phyloP scores from a whole-genome alignment of 1,140 invertebrate genomes.

The Nephila pilipes region DNA sequence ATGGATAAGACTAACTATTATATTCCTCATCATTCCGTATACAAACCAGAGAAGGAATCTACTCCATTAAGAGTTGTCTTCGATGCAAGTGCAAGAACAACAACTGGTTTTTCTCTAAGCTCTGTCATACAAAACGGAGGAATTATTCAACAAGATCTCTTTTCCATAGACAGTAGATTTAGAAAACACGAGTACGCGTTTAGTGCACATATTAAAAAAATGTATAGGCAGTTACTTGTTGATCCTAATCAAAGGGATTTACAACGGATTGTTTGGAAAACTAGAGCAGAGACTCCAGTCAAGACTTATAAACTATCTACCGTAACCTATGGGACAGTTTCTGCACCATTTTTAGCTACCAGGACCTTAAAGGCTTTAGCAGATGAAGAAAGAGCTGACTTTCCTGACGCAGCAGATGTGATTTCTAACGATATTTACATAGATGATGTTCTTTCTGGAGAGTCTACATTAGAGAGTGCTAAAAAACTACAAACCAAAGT shows the following conservation, averaged over 20 bases:
- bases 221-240: not conserved
- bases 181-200: not conserved
- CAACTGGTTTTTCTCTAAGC: not conserved
- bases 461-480: not conserved
- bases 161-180: not conserved
- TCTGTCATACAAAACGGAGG: not conserved
- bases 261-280: not conserved
- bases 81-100: not conserved
- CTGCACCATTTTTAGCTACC: not conserved
- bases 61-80: not conserved
- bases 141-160: not conserved
- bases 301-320: not conserved
- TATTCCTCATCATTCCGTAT: not conserved
- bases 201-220: not conserved
- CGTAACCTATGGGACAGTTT: slow-evolving; percentile 2
- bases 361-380: not conserved
- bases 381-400: not conserved
- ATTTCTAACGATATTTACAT: not conserved
- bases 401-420: not conserved
- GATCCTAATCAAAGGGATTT: not conserved
- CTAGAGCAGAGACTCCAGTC: not conserved
- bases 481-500: not conserved
- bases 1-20: not conserved
- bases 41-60: not conserved
- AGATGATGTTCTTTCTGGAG: not conserved